A percentile compares a stretch with the other conserved stretches of the same genome.
Evolutionary conservation across 1,140 invertebrate species (phyloP).

Genomic region (Drosophila albomicans): DNA sequence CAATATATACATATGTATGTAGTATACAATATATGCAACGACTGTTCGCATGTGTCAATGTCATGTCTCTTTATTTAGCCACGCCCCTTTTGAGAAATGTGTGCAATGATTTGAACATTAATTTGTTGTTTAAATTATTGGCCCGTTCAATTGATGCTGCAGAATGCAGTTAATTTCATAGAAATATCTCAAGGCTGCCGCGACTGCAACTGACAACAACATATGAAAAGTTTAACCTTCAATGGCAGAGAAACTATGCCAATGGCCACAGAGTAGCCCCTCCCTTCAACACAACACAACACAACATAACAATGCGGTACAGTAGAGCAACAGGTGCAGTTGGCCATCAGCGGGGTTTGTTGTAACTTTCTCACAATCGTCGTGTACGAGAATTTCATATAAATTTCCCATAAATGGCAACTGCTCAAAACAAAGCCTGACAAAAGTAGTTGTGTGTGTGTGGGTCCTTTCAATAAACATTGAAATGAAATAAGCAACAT

Average conservation of each 20-base stretch:
- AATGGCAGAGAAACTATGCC: conserved; percentile 39
- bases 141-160: conserved; percentile 4
- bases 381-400: conserved; percentile 58
- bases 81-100: conserved; percentile 27
- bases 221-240: conserved; percentile 60
- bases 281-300: conserved; percentile 10
- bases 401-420: conserved; percentile 44
- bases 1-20: conserved; percentile 18
- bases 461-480: conserved; percentile 66
- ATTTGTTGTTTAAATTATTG: conserved; percentile 21
- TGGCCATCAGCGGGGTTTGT: conserved; percentile 32
- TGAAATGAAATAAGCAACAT: conserved; percentile 71
- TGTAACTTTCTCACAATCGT: conserved; percentile 57
- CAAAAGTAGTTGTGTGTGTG: conserved; percentile 11
- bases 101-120: conserved; percentile 28
- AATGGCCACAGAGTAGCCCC: conserved; percentile 27
- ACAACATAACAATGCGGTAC: neutral
- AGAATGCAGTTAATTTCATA: conserved; percentile 34
- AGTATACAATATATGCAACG: neutral
- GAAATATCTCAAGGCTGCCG: conserved; percentile 21
- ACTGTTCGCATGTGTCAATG: conserved; percentile 43
- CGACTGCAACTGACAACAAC: conserved; percentile 41
- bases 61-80: conserved; percentile 30
- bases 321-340: conserved; percentile 67
- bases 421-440: conserved; percentile 53